phyloP scores from a whole-genome alignment of 2,113 vertebrate species.

The Ciconia stormi region DNA sequence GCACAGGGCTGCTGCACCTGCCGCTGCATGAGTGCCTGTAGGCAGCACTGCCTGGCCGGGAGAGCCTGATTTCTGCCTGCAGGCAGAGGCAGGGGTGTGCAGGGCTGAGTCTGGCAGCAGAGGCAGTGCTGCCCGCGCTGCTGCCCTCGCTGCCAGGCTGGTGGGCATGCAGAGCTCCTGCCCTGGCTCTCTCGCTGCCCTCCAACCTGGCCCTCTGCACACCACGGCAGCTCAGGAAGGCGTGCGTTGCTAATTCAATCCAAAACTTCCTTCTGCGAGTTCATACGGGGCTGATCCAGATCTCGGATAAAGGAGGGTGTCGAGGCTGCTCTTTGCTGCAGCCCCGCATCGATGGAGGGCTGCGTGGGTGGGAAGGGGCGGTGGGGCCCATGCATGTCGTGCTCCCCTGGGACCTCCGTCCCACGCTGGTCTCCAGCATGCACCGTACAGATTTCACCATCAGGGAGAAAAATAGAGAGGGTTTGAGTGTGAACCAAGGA shows the following conservation, averaged over 20 bases:
- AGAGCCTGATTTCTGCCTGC: neutral
- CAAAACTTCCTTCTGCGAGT: neutral
- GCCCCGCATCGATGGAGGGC: accelerated
- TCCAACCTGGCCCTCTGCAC: neutral
- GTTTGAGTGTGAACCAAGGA: neutral
- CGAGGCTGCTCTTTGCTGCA: accelerated
- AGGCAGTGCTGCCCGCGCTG: neutral
- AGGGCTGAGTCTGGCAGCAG: neutral
- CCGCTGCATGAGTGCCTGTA: accelerated
- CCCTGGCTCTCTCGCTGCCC: neutral
- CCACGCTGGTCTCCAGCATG: accelerated
- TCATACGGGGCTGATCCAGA: neutral
- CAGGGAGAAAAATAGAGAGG: neutral
- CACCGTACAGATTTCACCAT: accelerated
- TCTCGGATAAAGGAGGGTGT: too few relatives aligned
- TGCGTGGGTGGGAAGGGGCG: neutral
- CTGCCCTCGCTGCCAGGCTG: neutral
- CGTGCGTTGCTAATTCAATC: too few relatives aligned
- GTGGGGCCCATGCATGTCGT: accelerated
- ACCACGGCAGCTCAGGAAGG: neutral
- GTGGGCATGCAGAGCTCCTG: neutral
- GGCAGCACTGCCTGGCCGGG: neutral
- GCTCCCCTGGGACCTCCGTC: neutral
- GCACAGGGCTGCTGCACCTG: neutral
- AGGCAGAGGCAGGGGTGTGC: neutral